Evolutionary conservation across 2,888 invertebrate species (phyloP).

Genomic region (Mylabris sibirica): DNA sequence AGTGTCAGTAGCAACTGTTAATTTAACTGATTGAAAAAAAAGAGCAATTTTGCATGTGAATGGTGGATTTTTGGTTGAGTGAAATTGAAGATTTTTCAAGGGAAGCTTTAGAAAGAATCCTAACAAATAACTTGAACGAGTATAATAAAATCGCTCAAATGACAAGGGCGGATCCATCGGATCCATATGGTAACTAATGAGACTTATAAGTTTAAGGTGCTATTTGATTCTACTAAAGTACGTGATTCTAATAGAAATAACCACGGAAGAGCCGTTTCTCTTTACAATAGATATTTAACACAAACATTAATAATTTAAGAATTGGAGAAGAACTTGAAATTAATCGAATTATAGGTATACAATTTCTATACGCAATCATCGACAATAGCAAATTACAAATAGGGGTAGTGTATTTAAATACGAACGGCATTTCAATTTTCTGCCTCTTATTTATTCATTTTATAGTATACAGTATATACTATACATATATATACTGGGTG

Average conservation of each 20-base stretch:
- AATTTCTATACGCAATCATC: neutral
- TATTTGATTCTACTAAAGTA: neutral
- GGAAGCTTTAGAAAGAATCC: too few species aligned
- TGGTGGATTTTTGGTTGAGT: too few species aligned
- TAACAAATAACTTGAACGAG: neutral
- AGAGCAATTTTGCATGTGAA: too few species aligned
- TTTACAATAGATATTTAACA: neutral
- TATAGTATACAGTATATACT: too few species aligned
- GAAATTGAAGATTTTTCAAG: too few species aligned
- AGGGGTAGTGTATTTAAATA: neutral
- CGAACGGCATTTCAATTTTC: constrained; percentile 22
- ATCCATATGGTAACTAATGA: neutral
- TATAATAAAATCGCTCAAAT: neutral
- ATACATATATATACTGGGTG: constrained; percentile 26
- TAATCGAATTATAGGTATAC: neutral
- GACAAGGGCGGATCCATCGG: neutral
- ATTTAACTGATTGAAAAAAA: neutral
- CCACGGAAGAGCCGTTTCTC: neutral
- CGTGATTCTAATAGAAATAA: neutral
- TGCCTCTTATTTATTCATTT: constrained; percentile 33
- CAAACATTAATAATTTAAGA: too few species aligned
- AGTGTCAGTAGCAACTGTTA: neutral
- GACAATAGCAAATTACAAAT: neutral
- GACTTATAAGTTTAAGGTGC: neutral
- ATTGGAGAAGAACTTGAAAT: neutral